These are phyloP conservation scores for Petroica traversi DNA, from an alignment of 2,113 vertebrate species.

Conservation along the genomic window DNA sequence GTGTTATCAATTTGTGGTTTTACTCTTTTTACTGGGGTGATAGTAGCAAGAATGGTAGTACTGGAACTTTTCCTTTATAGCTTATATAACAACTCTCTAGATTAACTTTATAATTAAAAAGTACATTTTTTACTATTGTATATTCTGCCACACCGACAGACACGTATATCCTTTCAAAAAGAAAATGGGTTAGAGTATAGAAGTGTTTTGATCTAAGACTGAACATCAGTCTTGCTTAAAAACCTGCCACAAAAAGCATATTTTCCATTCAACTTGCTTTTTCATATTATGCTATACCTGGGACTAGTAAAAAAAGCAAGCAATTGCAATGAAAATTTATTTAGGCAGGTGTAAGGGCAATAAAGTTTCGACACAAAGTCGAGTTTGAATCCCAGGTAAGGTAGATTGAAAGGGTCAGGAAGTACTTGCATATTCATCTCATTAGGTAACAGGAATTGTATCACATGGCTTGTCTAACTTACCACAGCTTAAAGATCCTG, in stretches of 20 bases:
- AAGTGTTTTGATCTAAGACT: not conserved
- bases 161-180: not conserved
- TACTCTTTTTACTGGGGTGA: not conserved
- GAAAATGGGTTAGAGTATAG: not conserved
- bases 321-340: not conserved
- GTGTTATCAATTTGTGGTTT: not conserved
- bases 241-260: not conserved
- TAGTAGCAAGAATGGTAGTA: not conserved
- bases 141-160: not conserved
- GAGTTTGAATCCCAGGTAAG: not conserved
- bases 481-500: not conserved
- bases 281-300: not conserved
- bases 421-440: constrained; percentile 19
- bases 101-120: not conserved
- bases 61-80: not conserved
- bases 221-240: not conserved
- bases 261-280: not conserved
- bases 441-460: constrained; percentile 21
- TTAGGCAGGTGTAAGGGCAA: not conserved
- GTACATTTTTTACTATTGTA: not conserved
- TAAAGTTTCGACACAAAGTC: not conserved
- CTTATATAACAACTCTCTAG: not conserved
- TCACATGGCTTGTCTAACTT: not conserved
- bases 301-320: not conserved
- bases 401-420: not conserved